These are phyloP conservation scores for Echiichthys vipera DNA, from an alignment of 2,797 vertebrate genomes.

Conservation along the genomic window DNA sequence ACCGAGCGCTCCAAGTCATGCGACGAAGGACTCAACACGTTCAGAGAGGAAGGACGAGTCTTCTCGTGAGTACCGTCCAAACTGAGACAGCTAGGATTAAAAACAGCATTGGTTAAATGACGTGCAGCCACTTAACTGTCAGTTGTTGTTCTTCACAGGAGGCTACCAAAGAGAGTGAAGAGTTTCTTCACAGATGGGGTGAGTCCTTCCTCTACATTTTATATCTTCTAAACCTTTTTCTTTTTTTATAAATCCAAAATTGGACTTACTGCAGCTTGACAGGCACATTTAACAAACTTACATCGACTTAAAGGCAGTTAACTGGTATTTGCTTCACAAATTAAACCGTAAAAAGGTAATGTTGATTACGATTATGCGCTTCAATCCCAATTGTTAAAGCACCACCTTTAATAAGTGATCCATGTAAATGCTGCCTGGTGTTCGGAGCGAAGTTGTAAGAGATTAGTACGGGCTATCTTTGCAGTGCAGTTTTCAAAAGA, in stretches of 20 bases:
- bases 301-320: background rate
- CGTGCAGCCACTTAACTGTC: background rate
- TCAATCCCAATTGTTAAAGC: background rate
- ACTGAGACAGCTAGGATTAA: background rate
- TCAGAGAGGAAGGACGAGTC: conserved; percentile 91
- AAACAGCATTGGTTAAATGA: background rate
- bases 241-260: background rate
- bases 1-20: conserved; percentile 98
- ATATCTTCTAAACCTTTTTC: background rate
- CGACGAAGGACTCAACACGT: conserved; percentile 95
- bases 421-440: background rate
- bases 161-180: conserved; percentile 93
- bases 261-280: background rate
- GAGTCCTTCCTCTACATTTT: conserved; percentile 64
- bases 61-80: conserved; percentile 86
- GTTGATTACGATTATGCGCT: background rate
- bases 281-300: background rate
- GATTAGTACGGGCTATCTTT: too few relatives aligned
- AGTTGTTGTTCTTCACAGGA: conserved; percentile 80
- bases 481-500: too few relatives aligned
- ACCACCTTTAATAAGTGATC: background rate
- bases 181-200: conserved; percentile 98
- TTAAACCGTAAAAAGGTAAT: background rate
- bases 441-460: background rate
- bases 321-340: background rate